phyloP scores from a whole-genome alignment of 2,888 invertebrate genomes.

The Gari tellinella region DNA sequence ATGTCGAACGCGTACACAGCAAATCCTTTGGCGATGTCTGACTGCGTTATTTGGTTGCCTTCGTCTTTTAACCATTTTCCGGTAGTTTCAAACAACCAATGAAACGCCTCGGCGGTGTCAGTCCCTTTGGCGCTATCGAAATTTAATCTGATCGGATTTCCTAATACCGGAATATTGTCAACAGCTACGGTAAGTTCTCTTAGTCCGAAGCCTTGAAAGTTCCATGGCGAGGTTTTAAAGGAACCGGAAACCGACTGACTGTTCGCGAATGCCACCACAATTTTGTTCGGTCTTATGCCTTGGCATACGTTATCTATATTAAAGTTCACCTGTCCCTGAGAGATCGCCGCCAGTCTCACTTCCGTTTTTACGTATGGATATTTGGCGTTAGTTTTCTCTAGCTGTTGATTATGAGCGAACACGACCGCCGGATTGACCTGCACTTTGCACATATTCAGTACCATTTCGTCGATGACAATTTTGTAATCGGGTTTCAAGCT shows the following conservation, averaged over 20 bases:
- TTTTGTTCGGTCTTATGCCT: too few species aligned
- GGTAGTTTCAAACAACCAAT: slow-evolving; percentile 8
- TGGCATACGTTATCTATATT: slow-evolving; percentile 30
- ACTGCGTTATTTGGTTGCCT: slow-evolving; percentile 12
- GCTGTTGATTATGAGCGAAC: too few species aligned
- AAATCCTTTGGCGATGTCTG: slow-evolving; percentile 20
- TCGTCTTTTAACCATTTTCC: slow-evolving; percentile 19
- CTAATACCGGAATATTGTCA: slow-evolving; percentile 21
- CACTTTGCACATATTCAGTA: slow-evolving; percentile 21
- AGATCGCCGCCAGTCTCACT: slow-evolving; percentile 22
- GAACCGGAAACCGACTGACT: slow-evolving; percentile 31
- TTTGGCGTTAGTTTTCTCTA: too few species aligned
- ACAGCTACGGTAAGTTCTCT: slow-evolving; percentile 24
- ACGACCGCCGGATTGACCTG: slow-evolving; percentile 23
- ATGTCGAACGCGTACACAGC: slow-evolving; percentile 29
- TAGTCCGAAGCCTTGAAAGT: slow-evolving; percentile 26
- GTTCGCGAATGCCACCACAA: too few species aligned
- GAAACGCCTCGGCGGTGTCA: slow-evolving; percentile 14
- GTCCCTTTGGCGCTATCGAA: slow-evolving; percentile 4
- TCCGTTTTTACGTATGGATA: too few species aligned
- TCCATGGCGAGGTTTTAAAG: slow-evolving; percentile 20
- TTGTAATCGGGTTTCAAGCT: slow-evolving; percentile 10
- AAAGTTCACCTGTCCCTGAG: slow-evolving; percentile 32
- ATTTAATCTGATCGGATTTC: slow-evolving; percentile 26
- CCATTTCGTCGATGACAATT: slow-evolving; percentile 37